A percentile compares a stretch with the other conserved stretches of the same genome.
Conservation (phyloP, 2,888 invertebrate species). For the Dicranocentrus wangi region DNA sequence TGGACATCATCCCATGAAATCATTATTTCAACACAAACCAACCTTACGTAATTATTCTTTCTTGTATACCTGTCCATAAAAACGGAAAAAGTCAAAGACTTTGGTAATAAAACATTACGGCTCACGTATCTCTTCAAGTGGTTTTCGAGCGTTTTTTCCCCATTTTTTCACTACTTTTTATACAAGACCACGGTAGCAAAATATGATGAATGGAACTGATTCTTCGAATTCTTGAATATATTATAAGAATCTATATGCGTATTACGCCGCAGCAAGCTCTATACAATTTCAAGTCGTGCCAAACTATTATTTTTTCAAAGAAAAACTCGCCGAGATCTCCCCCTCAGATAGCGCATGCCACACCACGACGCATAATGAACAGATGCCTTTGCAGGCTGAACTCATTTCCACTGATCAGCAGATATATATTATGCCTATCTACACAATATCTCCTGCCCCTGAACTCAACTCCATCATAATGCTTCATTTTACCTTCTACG, state of each 20-base stretch:
- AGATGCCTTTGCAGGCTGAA: background rate
- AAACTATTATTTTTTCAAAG: slow-evolving; percentile 1
- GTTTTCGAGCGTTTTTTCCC: background rate
- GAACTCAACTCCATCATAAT: background rate
- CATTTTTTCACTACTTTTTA: no score
- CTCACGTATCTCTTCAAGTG: slow-evolving; percentile 8
- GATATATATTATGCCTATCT: slow-evolving; percentile 13
- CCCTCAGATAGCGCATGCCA: slow-evolving; percentile 36
- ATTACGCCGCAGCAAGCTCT: no score
- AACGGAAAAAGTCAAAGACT: slow-evolving; percentile 1
- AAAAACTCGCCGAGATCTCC: slow-evolving; percentile 16
- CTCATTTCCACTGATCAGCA: slow-evolving; percentile 19
- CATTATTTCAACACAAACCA: background rate
- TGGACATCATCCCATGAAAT: background rate
- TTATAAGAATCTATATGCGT: background rate
- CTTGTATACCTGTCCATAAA: slow-evolving; percentile 5
- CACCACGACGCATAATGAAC: slow-evolving; percentile 1
- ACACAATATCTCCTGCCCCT: background rate
- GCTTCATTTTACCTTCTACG: background rate
- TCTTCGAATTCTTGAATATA: background rate
- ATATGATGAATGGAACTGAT: background rate
- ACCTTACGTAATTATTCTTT: slow-evolving; percentile 3
- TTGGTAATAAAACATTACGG: background rate
- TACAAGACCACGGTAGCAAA: background rate
- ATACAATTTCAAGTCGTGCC: background rate